Evolutionary conservation across 2,888 invertebrate genomes (phyloP).

Genomic region (Pogonocherus hispidulus): DNA sequence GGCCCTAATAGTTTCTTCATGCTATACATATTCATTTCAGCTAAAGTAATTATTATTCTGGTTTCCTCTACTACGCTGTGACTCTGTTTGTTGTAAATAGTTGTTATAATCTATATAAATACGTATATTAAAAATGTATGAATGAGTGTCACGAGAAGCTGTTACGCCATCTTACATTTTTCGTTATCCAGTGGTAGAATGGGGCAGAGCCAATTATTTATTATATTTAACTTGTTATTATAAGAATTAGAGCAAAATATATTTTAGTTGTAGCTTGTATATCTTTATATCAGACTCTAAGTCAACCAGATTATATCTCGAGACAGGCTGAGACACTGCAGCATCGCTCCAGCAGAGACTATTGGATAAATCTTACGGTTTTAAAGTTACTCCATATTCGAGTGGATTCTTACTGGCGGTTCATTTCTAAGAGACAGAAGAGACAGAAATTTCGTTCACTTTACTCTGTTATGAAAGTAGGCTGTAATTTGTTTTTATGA

Average conservation of each 20-base stretch:
- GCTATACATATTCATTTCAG: too few species aligned
- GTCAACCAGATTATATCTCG: conserved; percentile 17
- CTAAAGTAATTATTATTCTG: too few species aligned
- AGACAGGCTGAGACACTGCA: not conserved
- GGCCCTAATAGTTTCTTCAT: too few species aligned
- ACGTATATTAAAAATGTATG: too few species aligned
- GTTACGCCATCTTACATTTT: conserved; percentile 13
- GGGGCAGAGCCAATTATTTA: conserved; percentile 51
- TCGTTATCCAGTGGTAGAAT: conserved; percentile 46
- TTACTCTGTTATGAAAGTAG: not conserved
- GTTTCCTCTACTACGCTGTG: too few species aligned
- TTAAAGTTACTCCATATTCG: not conserved
- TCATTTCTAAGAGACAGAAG: not conserved
- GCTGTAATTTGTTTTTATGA: not conserved
- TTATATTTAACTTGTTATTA: conserved; percentile 56
- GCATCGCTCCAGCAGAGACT: not conserved
- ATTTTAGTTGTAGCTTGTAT: conserved; percentile 54
- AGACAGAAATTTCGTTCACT: not conserved
- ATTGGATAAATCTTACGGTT: not conserved
- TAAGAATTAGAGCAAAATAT: conserved; percentile 52
- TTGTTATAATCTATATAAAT: too few species aligned
- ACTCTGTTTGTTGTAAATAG: too few species aligned
- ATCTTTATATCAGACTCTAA: conserved; percentile 35
- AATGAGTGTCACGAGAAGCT: not conserved
- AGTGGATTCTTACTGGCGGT: not conserved